Evolutionary conservation across 1,140 invertebrate genomes (phyloP), one percentile per base, ranked within the genome.

Genomic region (Lepidurus packardi): DNA sequence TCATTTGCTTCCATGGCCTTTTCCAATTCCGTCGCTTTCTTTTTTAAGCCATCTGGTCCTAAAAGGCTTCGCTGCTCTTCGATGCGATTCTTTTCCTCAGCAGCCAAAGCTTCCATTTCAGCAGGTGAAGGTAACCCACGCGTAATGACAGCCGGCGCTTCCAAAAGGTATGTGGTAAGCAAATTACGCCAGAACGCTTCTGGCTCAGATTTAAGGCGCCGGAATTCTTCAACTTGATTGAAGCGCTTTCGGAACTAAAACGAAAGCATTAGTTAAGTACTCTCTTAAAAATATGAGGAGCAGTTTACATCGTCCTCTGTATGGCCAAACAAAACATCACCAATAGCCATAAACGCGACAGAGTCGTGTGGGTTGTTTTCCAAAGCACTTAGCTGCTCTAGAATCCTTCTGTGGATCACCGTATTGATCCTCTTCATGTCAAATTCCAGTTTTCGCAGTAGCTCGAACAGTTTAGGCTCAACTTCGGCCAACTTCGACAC

Each of bases 271-370:
- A 53, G 82, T 75, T 76, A 43, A 24, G 44, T 73, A 78, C 76
- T 34, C 76, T 9, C 76, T 42, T 42, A 74, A 80, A 80, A 73
- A 53, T 13, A 45, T 65, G 76, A 79, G 77, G 76, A 65, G 80
- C 78, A 81, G 81, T 90, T 90, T 85, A 94, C 92, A 85, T 94
- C 92, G 80, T 90, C 85, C 79, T 91, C 88, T 24, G 86, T 89
- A 73, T 90, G 88, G 10, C 94, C 93, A 85, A 94, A 96, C 24
- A 97, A 85, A 81, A 92, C 90, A 84, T 96, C 92, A 0, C 90
- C 91, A 82, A 96, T 93, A 43, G 93, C 88, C 81, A 90, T 89
- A 82, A 90, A 91, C 2, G 93, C 91, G 44, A 95, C 85, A 8
- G 89, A 86, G 78, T 92, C 89, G 82, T 94, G 92, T 1, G 94